Base-by-base conservation (phyloP, 2,888 invertebrate genomes). In the Sesia bembeciformis region DNA sequence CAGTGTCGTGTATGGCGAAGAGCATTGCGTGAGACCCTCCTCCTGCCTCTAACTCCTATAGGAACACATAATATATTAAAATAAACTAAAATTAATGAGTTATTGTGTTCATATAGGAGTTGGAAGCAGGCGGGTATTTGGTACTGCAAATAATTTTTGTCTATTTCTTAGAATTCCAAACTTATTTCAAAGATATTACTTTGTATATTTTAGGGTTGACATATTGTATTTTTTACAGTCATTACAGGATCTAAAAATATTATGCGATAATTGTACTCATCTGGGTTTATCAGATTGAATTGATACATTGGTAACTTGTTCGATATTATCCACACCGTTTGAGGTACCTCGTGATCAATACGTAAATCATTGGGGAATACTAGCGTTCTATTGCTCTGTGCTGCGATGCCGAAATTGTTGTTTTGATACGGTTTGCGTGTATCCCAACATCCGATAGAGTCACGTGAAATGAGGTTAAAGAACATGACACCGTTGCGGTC, bases 381-480 rank as follows among this genome's bases (percentile, higher is more conserved):
- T 65, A 96, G 81, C 0, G 93, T 92, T 40, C 84, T 86, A 50
- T 91, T 90, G 73, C 92, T 92, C 57, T 90, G 80, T 0, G 93
- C 94, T 1, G 94, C 88, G 5, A 94, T 80, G 2, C 91, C 92
- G 53, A 94, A 77, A 73, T 94, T 95, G 7, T 87, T 80, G 8
- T 91, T 87, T 49, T 83, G 90, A 65, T 95, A 95, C 0, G 94
- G 92, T 65, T 94, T 94, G n/a, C 91, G 87, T 3, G 93, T 94
- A 68, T 96, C 93, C 96, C 96, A 96, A 78, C 96, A 96, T 60
- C 94, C 95, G 52, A 96, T 91, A 58, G 94, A 92, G 76, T 96
- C 94, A 58, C 91, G 91, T 55, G 94, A 94, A 54, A 96, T 93
- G 76, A 95, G 92, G 88, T 96, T 95, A 74, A 91, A 96, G 81